A percentile compares a stretch with the other conserved stretches of the same genome.
phyloP scores from a whole-genome alignment of 2,113 vertebrate species.

The Actenoides lindsayi region DNA sequence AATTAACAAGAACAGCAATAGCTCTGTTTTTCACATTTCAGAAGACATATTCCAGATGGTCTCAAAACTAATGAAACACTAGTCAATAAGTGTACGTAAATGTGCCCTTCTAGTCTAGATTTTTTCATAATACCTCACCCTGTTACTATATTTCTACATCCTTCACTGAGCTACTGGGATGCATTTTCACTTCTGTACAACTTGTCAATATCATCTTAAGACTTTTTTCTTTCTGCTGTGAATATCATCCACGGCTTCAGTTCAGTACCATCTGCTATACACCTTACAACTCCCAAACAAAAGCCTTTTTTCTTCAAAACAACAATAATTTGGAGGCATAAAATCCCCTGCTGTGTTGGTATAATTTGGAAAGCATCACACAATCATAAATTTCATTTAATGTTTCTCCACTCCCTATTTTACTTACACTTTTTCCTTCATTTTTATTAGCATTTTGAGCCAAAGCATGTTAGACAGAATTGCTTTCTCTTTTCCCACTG shows the following conservation, averaged over 20 bases:
- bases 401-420: slow-evolving; percentile 21
- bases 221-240: background rate
- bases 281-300: slow-evolving; percentile 46
- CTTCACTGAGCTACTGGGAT: background rate
- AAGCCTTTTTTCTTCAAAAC: background rate
- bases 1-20: background rate
- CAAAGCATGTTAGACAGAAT: background rate
- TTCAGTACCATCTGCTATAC: slow-evolving; percentile 60
- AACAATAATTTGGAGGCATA: slow-evolving; percentile 35
- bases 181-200: slow-evolving; percentile 39
- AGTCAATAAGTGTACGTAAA: background rate
- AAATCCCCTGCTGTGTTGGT: slow-evolving; percentile 11
- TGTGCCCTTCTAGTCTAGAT: background rate
- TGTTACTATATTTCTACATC: background rate
- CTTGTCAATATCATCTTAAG: slow-evolving; percentile 27
- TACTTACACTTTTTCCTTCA: slow-evolving; percentile 6
- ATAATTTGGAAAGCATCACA: slow-evolving; percentile 39
- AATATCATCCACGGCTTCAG: slow-evolving; percentile 12
- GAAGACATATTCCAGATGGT: background rate
- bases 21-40: background rate
- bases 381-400: slow-evolving; percentile 33
- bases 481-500: background rate
- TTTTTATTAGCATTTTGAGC: slow-evolving; percentile 40
- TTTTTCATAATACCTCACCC: background rate
- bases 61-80: slow-evolving; percentile 31